Conservation (phyloP, 2,888 invertebrate genomes). For the Choreutis nemorana region DNA sequence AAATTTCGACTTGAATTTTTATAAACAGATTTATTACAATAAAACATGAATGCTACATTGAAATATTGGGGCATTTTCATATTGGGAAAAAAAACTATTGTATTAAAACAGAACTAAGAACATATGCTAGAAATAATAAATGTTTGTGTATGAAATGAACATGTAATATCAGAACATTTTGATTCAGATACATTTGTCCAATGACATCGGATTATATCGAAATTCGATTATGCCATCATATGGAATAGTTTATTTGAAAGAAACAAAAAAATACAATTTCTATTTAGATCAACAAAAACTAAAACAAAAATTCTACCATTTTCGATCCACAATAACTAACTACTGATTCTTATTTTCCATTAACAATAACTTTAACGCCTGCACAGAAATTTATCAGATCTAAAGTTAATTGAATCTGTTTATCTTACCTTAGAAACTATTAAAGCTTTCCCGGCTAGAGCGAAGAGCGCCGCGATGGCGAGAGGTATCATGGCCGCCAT, state of each 20-base stretch:
- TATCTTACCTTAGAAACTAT: conserved; percentile 72
- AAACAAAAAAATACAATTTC: too few species aligned
- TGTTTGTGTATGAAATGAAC: too few species aligned
- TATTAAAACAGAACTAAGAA: neutral
- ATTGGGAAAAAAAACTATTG: too few species aligned
- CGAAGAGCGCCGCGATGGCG: conserved; percentile 81
- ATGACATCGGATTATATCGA: too few species aligned
- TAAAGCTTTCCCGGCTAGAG: conserved; percentile 86
- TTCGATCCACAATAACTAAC: neutral
- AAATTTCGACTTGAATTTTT: too few species aligned
- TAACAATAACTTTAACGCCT: neutral
- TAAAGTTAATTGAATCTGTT: neutral
- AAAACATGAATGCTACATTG: neutral
- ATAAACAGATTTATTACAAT: neutral
- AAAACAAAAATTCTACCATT: neutral
- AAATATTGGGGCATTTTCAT: neutral
- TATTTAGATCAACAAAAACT: too few species aligned
- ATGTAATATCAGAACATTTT: too few species aligned
- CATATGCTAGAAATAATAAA: neutral
- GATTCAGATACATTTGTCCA: too few species aligned
- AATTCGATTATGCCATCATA: neutral
- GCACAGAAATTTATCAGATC: neutral
- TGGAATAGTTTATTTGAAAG: neutral
- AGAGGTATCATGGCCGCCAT: conserved; percentile 83
- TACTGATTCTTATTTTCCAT: neutral